Conservation (phyloP, 2,888 invertebrate genomes). For the Prionchulus punctatus region DNA sequence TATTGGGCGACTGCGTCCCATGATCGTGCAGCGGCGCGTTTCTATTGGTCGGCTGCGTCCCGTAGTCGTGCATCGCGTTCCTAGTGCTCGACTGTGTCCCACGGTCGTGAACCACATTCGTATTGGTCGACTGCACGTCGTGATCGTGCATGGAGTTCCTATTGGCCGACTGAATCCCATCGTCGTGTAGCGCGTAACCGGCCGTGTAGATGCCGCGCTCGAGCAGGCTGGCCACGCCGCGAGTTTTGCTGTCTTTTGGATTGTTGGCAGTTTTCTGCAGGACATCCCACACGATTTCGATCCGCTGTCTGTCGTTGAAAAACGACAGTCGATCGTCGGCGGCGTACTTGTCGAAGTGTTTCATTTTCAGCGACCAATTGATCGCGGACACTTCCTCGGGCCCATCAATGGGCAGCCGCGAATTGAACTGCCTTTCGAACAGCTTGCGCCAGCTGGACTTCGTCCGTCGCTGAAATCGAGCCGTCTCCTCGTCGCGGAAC, state of each 20-base stretch:
- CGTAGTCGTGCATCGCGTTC: neutral
- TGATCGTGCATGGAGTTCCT: too few species aligned
- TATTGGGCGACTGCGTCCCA: neutral
- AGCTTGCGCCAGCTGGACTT: too few species aligned
- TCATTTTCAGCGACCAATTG: neutral
- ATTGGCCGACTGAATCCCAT: too few species aligned
- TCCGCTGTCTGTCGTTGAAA: neutral
- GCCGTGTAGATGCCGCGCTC: neutral
- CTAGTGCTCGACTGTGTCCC: neutral
- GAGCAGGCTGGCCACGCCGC: neutral
- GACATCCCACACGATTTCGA: neutral
- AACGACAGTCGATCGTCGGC: neutral
- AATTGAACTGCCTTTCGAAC: too few species aligned
- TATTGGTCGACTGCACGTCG: too few species aligned
- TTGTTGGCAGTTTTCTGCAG: neutral
- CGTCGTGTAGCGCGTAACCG: neutral
- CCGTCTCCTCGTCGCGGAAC: neutral
- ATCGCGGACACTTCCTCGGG: too few species aligned
- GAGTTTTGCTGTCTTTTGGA: neutral
- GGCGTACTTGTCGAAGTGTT: neutral
- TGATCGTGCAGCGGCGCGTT: too few species aligned
- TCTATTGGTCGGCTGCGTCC: neutral
- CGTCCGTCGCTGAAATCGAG: too few species aligned
- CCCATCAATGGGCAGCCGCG: too few species aligned
- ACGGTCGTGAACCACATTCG: too few species aligned